These are phyloP conservation scores for Malurus cyaneus DNA, from an alignment of 2,113 vertebrate genomes.

Conservation along the genomic window DNA sequence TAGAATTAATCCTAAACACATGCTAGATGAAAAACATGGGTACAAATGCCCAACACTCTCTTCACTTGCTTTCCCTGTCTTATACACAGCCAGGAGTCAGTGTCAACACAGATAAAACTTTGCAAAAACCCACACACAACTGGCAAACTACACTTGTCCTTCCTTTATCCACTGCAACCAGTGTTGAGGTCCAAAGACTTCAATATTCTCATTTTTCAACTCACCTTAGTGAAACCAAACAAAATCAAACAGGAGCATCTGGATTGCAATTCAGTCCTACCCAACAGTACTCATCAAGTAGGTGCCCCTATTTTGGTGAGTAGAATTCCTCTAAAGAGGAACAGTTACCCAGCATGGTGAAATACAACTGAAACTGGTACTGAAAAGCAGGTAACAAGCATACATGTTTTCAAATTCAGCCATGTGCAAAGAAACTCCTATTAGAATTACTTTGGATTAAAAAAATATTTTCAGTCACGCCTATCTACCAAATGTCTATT, in stretches of 20 bases:
- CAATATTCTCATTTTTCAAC: background rate
- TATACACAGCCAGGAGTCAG: background rate
- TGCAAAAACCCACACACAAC: background rate
- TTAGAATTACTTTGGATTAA: background rate
- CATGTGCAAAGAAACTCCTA: background rate
- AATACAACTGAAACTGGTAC: background rate
- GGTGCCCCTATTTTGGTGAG: background rate
- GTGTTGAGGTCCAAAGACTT: background rate
- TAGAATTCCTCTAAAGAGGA: background rate
- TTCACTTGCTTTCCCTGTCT: conserved; percentile 13
- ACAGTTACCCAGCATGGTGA: background rate
- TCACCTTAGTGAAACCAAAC: background rate
- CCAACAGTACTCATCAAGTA: background rate
- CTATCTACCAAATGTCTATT: background rate
- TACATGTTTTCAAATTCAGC: background rate
- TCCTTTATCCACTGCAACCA: background rate
- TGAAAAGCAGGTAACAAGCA: background rate
- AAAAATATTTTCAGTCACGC: background rate
- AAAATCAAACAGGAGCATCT: background rate
- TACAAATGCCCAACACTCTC: background rate
- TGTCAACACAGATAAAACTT: conserved; percentile 35
- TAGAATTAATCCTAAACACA: background rate
- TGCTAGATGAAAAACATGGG: background rate
- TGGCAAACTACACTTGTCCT: background rate
- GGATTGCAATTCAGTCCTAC: background rate